Conservation (phyloP, 2,797 vertebrate species). For the Sebastes variabilis region DNA sequence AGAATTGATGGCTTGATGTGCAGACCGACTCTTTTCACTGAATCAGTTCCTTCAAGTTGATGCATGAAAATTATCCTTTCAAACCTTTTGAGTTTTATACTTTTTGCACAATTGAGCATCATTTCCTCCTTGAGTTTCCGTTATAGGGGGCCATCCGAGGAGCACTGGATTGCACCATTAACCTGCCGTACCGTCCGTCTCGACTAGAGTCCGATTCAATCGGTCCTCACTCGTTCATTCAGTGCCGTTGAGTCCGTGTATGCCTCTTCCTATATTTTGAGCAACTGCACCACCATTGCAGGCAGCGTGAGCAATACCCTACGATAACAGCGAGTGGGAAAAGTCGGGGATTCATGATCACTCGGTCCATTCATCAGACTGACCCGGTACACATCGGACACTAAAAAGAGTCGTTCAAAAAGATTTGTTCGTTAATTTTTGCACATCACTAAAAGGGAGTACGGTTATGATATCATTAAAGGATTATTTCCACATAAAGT, state of each 20-base stretch:
- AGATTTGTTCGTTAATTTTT: not conserved
- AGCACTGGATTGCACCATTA: not conserved
- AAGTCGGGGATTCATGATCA: not conserved
- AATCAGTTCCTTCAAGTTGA: not conserved
- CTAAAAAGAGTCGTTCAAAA: not conserved
- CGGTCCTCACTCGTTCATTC: not conserved
- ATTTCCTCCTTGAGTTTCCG: fast-evolving
- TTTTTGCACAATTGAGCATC: not conserved
- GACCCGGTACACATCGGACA: not conserved
- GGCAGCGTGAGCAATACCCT: not conserved
- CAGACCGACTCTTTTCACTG: not conserved
- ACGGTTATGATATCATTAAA: not conserved
- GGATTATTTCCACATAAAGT: not conserved
- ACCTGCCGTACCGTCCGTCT: not conserved
- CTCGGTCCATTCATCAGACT: too few species aligned
- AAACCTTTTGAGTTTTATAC: not conserved
- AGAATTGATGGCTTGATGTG: not conserved
- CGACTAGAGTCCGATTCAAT: not conserved
- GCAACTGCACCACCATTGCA: not conserved
- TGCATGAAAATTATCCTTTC: fast-evolving
- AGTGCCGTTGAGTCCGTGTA: not conserved
- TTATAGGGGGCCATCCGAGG: not conserved
- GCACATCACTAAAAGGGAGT: not conserved
- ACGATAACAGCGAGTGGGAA: not conserved
- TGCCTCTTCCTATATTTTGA: not conserved